These are phyloP conservation scores for Anisognathus igniventris DNA, from an alignment of 2,797 vertebrate genomes.

Conservation along the genomic window DNA sequence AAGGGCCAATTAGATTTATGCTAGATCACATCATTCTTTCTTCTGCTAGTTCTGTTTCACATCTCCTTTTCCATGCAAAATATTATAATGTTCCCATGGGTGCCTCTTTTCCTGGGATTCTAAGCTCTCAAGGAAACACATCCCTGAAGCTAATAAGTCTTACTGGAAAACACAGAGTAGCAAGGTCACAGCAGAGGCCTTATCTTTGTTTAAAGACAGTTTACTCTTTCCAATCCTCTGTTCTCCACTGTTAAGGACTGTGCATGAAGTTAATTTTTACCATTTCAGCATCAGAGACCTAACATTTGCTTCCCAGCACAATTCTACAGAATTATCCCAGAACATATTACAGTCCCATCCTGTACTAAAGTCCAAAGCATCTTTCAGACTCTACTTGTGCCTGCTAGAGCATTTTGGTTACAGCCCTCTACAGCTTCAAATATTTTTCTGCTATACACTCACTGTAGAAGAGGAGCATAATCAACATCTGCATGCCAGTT, in stretches of 20 bases:
- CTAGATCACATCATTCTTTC: neutral
- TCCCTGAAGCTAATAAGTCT: neutral
- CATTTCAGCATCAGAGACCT: neutral
- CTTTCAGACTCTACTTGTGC: neutral
- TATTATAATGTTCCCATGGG: neutral
- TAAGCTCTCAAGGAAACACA: neutral
- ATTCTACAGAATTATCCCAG: neutral
- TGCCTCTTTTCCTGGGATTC: neutral
- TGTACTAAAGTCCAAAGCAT: neutral
- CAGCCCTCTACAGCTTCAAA: neutral
- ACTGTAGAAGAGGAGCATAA: fast-evolving
- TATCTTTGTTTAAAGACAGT: constrained; percentile 4
- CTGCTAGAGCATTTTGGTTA: neutral
- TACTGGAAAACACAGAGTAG: neutral
- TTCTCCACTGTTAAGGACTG: neutral
- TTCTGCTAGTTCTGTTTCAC: neutral
- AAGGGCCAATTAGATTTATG: neutral
- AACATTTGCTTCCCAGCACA: neutral
- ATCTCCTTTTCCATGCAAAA: neutral
- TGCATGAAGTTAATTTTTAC: neutral
- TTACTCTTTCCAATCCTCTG: neutral
- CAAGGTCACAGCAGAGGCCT: neutral
- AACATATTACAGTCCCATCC: neutral
- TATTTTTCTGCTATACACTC: neutral
- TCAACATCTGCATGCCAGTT: neutral